Evolutionary conservation across 2,797 vertebrate genomes (phyloP), one percentile per base, ranked within the genome.

Genomic region (Hipposideros larvatus): DNA sequence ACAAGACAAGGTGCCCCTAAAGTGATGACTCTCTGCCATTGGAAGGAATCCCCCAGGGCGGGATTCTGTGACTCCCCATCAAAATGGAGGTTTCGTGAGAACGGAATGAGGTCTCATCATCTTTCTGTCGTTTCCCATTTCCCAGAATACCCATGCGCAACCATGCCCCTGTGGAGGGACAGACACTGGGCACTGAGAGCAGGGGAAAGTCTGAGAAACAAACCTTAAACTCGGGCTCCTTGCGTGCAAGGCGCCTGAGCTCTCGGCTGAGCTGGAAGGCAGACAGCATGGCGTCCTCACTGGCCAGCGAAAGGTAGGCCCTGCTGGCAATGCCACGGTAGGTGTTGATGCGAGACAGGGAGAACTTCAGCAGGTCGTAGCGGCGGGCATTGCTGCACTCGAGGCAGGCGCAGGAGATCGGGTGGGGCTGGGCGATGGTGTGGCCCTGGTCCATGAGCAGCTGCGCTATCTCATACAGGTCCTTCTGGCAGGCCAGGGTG

Each of bases 201-300:
- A 28, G 34, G 53, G 13, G 9, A 4, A 68, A 34, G 41, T 1
- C 1, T 7, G 7, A 53, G 46, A 21, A 73, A 68, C 98, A 24
- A 24, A 99, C 99, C 99, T 99, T 99, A 95, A 99, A 99, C 98
- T 99, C 99, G 0, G 99, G 99, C 91, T 99, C 99, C 97, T 99
- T 99, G 91, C 98, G 98, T 1, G 99, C 99, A 57, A 99, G 99
- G 93, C 98, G 99, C 77, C 99, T 99, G 66, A 99, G 99, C 95
- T 99, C 99, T 0, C 97, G 98, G 98, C 99, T 99, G 88, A 99
- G 99, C 87, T 99, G 98, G 97, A 99, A 99, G 48, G 99, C 99
- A 0, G 98, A 98, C 71, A 99, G 98, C 99, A 99, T 99, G 98
- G 99, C 99, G 0, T 99, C 99, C 1, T 99, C 99, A 0, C 99